Evolutionary conservation across 2,888 invertebrate genomes (phyloP), one percentile per base, ranked within the genome.

Genomic region (Patella ulyssiponensis): DNA sequence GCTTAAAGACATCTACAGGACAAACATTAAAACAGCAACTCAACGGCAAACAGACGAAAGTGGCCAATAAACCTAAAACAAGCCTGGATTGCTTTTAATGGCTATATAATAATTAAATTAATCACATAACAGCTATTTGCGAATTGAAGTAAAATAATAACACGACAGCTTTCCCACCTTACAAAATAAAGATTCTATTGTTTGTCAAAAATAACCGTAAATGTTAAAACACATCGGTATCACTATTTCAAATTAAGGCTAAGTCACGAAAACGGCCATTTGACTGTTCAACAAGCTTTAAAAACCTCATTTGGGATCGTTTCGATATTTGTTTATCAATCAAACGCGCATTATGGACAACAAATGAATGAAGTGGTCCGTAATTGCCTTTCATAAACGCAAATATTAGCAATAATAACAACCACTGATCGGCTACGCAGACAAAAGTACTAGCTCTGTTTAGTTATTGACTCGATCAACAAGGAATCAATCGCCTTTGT

Each of bases 311-410:
- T 64, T 64, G 14, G 23, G 20, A 2, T 64, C 20, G 20, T 64
- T 64, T 64, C 64, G 11, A 11, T 64, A 14, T 64, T 64, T 64
- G 23, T 64, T 23, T 64, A 23, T 23, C 64, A 64, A 64, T 64
- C 64, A 64, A 23, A 64, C 20, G 23, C 64, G 23, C 64, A 64
- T 64, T 64, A 64, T 23, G 23, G 20, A 11, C 64, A 64, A 64
- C 64, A 64, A 64, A 64, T 64, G 64, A 23, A 23, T 64, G 64
- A 64, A 64, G 64, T 64, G 23, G 2, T 4, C 23, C 14, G 20
- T 64, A 64, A 64, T 64, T 64, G 64, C 64, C 64, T 64, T 64
- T 64, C 64, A 64, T 64, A 64, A 64, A 64, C 64, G 64, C 64
- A 64, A 64, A 64, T 64, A 64, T 64, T 64, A 64, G 23, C 64